Evolutionary conservation across 2,888 invertebrate species (phyloP), one percentile per base, ranked within the genome.

Genomic region (Pollenia amentaria): DNA sequence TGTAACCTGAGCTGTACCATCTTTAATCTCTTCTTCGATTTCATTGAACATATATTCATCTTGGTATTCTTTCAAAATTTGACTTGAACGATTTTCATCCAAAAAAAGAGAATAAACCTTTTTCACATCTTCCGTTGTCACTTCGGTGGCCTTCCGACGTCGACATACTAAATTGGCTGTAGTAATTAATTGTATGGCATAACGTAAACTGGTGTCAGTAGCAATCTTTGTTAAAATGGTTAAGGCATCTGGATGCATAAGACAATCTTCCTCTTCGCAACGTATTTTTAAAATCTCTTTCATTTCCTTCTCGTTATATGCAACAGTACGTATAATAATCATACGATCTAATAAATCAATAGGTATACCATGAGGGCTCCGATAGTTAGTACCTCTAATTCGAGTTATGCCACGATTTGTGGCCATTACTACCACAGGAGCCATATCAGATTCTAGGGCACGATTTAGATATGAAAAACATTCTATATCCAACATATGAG

Each of bases 401-500:
- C 97, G 96, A 0, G 99, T 99, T 83, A 99, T 98, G 3, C 97
- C 97, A 46, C 99, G 95, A 94, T 99, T 99, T 16, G 99, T 99
- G 0, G 99, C 99, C 98, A 99, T 99, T 57, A 99, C 98, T 0
- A 99, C 97, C 0, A 99, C 96, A 0, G 99, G 99, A 0, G 99
- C 97, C 95, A 99, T 98, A 90, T 99, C 99, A 62, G 97, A 97
- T 92, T 99, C 99, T 40, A 99, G 94, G 0, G 99, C 99, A 7
- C 99, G 96, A 94, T 99, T 99, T 9, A 99, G 94, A 93, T 97
- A 99, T 0, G 99, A 99, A 94, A 99, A 99, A 92, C 99, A 99
- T 93, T 99, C 99, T 60, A 99, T 98, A 92, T 99, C 99, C 88
- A 99, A 94, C 99, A 99, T 99, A 92, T 99, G 99, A 0, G 98